phyloP scores from a whole-genome alignment of 1,140 invertebrate genomes.

The Nixonia krombeini region DNA sequence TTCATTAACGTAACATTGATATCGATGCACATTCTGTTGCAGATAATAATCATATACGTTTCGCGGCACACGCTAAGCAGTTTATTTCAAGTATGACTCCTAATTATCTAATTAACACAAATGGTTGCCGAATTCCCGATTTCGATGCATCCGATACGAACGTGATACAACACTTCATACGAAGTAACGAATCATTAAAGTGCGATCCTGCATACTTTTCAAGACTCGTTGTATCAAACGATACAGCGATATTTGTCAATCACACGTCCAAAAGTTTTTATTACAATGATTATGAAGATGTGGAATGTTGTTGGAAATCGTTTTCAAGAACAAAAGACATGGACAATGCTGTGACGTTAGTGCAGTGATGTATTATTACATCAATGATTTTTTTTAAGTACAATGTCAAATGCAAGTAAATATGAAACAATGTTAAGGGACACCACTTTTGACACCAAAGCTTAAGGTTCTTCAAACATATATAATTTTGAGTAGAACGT shows the following conservation, averaged over 20 bases:
- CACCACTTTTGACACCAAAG: too few species aligned
- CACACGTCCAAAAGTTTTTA: conserved; percentile 65
- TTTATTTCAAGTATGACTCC: conserved; percentile 24
- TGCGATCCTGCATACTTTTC: conserved; percentile 69
- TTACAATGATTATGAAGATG: conserved; percentile 68
- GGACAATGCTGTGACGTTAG: too few species aligned
- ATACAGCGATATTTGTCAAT: conserved; percentile 75
- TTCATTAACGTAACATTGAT: too few species aligned
- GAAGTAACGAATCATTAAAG: conserved; percentile 59
- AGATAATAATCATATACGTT: conserved; percentile 4
- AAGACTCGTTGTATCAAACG: conserved; percentile 76
- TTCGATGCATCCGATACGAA: conserved; percentile 79
- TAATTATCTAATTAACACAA: conserved; percentile 77
- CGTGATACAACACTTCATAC: conserved; percentile 69
- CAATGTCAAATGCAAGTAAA: conserved; percentile 59
- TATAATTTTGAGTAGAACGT: too few species aligned
- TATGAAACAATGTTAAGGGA: too few species aligned
- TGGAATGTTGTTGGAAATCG: conserved; percentile 76
- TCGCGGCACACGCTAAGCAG: conserved; percentile 20
- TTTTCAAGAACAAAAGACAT: conserved; percentile 74
- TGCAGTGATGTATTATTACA: too few species aligned
- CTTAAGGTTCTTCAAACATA: too few species aligned
- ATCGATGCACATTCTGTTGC: conserved; percentile 1
- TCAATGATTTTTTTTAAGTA: too few species aligned
- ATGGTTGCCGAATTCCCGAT: conserved; percentile 84